These are phyloP conservation scores for Cepaea hortensis DNA, from an alignment of 2,888 invertebrate genomes.

Conservation along the genomic window DNA sequence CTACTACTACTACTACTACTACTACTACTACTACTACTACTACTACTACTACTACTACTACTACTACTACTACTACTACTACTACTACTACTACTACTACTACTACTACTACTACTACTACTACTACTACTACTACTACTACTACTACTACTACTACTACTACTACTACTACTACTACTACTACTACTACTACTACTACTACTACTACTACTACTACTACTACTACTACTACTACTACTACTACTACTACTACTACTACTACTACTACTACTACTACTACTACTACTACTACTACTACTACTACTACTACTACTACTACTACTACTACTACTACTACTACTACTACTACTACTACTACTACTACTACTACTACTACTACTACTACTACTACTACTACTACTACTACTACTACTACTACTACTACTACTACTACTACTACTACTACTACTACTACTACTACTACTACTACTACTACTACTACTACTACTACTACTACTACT, in stretches of 20 bases:
- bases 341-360: constrained; percentile 29
- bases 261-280: constrained; percentile 33
- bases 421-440: constrained; percentile 24
- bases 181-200: constrained; percentile 20
- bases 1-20: constrained; percentile 34
- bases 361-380: constrained; percentile 35
- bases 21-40: constrained; percentile 22
- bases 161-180: constrained; percentile 22
- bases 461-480: constrained; percentile 8
- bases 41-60: constrained; percentile 23
- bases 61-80: constrained; percentile 17
- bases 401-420: constrained; percentile 33
- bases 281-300: constrained; percentile 23
- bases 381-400: constrained; percentile 36
- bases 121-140: constrained; percentile 38
- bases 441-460: constrained; percentile 20
- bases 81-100: constrained; percentile 30
- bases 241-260: constrained; percentile 32
- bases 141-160: constrained; percentile 33
- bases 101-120: constrained; percentile 33
- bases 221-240: constrained; percentile 22
- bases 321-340: constrained; percentile 14
- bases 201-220: constrained; percentile 8
- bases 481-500: constrained; percentile 22
- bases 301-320: constrained; percentile 26